Base-by-base conservation (phyloP, 2,888 invertebrate species). In the Cetonia aurata region DNA sequence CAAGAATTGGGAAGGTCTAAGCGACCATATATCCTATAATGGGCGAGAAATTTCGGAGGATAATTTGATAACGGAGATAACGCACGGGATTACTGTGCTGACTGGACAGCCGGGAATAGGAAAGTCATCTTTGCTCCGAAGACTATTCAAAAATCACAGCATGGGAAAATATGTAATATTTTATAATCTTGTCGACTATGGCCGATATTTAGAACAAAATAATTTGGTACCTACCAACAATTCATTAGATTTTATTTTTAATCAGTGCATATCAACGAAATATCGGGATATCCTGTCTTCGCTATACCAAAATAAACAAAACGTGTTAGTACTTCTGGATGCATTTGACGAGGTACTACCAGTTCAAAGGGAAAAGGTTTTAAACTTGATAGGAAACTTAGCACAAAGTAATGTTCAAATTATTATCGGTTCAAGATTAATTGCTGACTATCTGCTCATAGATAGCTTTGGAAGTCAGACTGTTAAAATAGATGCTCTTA, bases 71-170 rank as follows among this genome's bases (percentile, higher is more conserved):
- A 37, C n/a, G 6, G 13, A 37, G 6, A 55, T 12, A 6, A 13
- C n/a, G 1, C 6, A 8, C 15, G 13, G 15, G 9, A 55, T 55
- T 13, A 33, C 33, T 13, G 37, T 37, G 6, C 9, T 55, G 37
- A 37, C 17, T n/a, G 55, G 55, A n/a, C 37, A 55, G 6, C 6
- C 55, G n/a, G 55, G 55, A n/a, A 55, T 55, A n/a, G 55, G 55
- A 12, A 55, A 55, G 33, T 13, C 55, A 8, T 8, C 55, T 6
- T 13, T 55, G 13, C 33, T 55, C n/a, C 55, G 37, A 15, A 6
- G 1, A 1, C 10, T 55, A 37, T 13, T 55, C 0, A 31, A 15
- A 31, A 31, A 13, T 3, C 37, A 8, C 15, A 31, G 15, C 1
- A 9, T n/a, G 13, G 13, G 37, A 13, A 8, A 55, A 13, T 55